Base-by-base conservation (phyloP, 2,888 invertebrate species). In the Coenonympha glycerion region DNA sequence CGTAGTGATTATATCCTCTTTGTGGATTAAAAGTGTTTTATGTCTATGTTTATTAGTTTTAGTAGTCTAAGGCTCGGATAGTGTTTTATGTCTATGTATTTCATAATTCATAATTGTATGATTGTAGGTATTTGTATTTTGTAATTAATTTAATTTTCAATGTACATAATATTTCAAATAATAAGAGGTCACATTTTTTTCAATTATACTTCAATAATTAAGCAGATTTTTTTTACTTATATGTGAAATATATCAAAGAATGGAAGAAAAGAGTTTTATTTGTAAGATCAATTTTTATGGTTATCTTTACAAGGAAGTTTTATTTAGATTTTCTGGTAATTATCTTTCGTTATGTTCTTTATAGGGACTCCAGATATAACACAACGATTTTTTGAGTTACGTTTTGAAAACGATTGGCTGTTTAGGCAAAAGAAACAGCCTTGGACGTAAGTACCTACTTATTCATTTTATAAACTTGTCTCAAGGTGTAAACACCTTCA, bases 341-440 rank as follows among this genome's bases (percentile, higher is more conserved):
- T 13, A 8, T 26, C 18, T 26, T 34, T 42, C 36, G 47, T 40
- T 19, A 16, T 42, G 36, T 45, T 15, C 33, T 54, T 42, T 79
- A 53, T 57, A 88, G 88, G 87, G 86, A 77, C 80, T 4, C 64
- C 76, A 30, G 74, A 78, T 44, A 68, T 81, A n/a, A 80, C 71
- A 15, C 77, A 69, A 54, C 76, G 68, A 55, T 65, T 87, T 54
- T 75, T 87, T 48, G 65, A 77, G 54, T 61, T 86, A 34, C 73
- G 86, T 49, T 84, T 86, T 48, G 70, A 83, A 60, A 73, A 87
- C 63, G 82, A 85, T 42, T 74, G 73, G 73, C 65, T 87, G 21
- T 88, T 88, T 62, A 86, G 77, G 61, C 79, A 74, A 55, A 83
- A 74, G 60, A 86, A 84, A 55, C 86, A 83, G 55, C 81, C 87